phyloP scores from a whole-genome alignment of 37 sponge, comb jelly and placozoan species.

The Aplysina aerophoba region DNA sequence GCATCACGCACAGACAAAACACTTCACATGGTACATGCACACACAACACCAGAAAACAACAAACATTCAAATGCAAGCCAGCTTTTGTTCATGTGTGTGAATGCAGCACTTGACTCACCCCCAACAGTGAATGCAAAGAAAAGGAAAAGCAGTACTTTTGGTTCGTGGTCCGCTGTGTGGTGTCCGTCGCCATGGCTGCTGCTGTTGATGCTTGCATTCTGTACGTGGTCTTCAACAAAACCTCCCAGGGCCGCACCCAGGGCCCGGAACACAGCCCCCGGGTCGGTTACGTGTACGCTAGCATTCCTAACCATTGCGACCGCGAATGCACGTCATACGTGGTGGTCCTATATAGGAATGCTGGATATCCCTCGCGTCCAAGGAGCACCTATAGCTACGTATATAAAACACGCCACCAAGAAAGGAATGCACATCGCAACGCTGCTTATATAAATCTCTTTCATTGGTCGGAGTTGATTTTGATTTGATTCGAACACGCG shows the following conservation, averaged over 20 bases:
- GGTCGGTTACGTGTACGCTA: not conserved
- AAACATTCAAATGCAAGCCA: not conserved
- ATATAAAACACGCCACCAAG: no score
- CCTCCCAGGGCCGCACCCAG: not conserved
- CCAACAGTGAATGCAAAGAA: slow-evolving; percentile 62
- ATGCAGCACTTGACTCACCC: slow-evolving; percentile 29
- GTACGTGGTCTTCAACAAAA: not conserved
- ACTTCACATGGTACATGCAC: not conserved
- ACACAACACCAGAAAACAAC: not conserved
- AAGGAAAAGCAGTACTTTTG: slow-evolving; percentile 48
- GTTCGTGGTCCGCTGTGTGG: not conserved
- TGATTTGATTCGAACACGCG: no score
- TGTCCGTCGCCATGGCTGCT: not conserved
- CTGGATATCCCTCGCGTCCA: no score
- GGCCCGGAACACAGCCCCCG: not conserved
- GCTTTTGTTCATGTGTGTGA: not conserved
- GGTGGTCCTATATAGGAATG: no score
- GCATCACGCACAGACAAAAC: not conserved
- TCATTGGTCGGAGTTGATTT: no score
- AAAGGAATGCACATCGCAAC: no score
- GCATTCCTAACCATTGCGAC: no score
- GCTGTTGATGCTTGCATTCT: not conserved
- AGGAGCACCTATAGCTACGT: no score
- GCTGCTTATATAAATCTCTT: no score
- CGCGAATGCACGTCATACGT: no score